Conservation (phyloP, 2,888 invertebrate genomes). For the Phania funesta region DNA sequence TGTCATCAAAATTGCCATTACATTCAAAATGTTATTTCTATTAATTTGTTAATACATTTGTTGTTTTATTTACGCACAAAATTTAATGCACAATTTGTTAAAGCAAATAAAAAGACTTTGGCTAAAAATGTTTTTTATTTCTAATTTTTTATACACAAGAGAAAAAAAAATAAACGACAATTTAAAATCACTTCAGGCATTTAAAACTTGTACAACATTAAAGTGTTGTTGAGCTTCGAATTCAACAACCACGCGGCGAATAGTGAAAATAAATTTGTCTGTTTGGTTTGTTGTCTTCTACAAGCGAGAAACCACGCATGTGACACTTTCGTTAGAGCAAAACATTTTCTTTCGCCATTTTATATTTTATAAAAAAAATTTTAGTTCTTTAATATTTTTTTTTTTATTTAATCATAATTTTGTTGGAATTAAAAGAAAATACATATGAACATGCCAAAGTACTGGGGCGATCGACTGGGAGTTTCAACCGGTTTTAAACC, state of each 20-base stretch:
- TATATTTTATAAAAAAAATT: not conserved
- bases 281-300: not conserved
- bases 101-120: conserved; percentile 1
- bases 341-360: conserved; percentile 31
- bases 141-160: too few relatives aligned
- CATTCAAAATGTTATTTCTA: conserved; percentile 15
- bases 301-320: conserved; percentile 33
- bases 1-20: conserved; percentile 44
- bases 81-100: conserved; percentile 54
- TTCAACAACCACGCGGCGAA: conserved; percentile 4
- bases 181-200: conserved; percentile 30
- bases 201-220: conserved; percentile 5
- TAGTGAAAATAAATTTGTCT: not conserved
- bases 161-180: not conserved
- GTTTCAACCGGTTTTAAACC: too few relatives aligned
- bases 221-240: conserved; percentile 34
- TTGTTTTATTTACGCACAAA: conserved; percentile 30
- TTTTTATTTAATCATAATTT: not conserved
- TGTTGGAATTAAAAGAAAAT: not conserved
- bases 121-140: conserved; percentile 20
- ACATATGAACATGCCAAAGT: not conserved
- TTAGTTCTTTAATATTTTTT: not conserved
- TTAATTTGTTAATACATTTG: conserved; percentile 35
- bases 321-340: conserved; percentile 37
- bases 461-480: too few relatives aligned